Base-by-base conservation (phyloP, 2,113 vertebrate species). In the Misgurnus mizolepis region DNA sequence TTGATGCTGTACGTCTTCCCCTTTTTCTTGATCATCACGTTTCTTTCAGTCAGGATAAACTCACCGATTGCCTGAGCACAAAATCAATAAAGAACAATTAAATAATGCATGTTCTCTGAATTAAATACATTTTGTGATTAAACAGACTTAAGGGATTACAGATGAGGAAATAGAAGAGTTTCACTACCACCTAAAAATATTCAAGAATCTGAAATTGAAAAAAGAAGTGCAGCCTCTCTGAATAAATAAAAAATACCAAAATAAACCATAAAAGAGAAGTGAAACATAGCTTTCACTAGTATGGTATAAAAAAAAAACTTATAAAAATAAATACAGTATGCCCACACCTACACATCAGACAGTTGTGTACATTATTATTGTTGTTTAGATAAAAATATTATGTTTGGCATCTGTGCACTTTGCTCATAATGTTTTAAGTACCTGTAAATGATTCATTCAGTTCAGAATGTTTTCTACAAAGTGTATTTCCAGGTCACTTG, bases 1-100 rank as follows among this genome's bases (percentile, higher is more conserved):
- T 99, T 99, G 43, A 99, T 83, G 82, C 97, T 99, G 89, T 96
- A 99, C 81, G 94, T 93, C 84, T 97, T 98, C 15, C 97, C 97
- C 79, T 93, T 97, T 83, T 92, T 95, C 90, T 98, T 99, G 70
- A 98, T 97, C 90, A 86, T 95, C 80, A 99, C 91, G 70, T 96
- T 95, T 91, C 89, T 95, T 82, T 99, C 96, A 9, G 93, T 97
- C 85, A 99, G 91, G 89, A 99, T 93, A 89, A 99, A 99, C 86
- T 98, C 98, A 18, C 97, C 98, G 0, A 99, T 90, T 69, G 92
- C 96, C 97, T 99, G 53, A 70, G 18, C 18, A 68, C 40, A 70
- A 22, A 75, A 7, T 34, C 3, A 34, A 34, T 34, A 34, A 34
- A 34, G 27, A 34, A 34, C 27, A 34, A 34, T 34, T 0, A 22